Evolutionary conservation across 2,113 vertebrate species (phyloP).

Genomic region (Stigmatopora argus): DNA sequence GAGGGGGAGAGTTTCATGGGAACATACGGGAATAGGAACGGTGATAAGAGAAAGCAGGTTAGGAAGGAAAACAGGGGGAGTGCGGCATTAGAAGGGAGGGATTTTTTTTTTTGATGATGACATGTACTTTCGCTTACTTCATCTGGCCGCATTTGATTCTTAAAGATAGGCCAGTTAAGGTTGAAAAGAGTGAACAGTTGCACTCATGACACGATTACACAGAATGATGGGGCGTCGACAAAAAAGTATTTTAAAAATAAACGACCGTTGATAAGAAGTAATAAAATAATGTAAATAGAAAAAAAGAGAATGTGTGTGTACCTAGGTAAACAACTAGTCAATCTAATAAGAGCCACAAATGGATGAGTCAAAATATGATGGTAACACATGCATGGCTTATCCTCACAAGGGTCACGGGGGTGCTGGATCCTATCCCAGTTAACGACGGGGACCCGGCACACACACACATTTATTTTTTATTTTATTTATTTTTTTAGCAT

Average conservation of each 20-base stretch:
- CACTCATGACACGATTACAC: too few species aligned
- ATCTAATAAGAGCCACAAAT: neutral
- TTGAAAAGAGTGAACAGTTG: neutral
- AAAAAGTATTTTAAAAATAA: too few species aligned
- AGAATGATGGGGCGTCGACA: too few species aligned
- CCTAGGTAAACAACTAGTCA: neutral
- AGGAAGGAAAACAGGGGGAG: neutral
- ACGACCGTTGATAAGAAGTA: too few species aligned
- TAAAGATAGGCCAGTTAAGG: neutral
- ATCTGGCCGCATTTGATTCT: neutral
- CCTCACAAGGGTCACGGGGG: too few species aligned
- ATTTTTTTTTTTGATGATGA: neutral
- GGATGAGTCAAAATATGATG: neutral
- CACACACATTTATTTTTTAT: neutral
- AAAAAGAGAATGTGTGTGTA: too few species aligned
- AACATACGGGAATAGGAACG: slow-evolving; percentile 2
- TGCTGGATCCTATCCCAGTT: too few species aligned
- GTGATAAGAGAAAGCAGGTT: slow-evolving; percentile 10
- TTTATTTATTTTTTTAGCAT: neutral
- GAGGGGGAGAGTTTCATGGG: neutral
- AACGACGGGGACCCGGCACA: slow-evolving; percentile 16
- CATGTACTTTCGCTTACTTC: neutral
- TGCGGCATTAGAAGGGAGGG: neutral
- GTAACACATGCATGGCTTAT: neutral
- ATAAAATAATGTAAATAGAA: too few species aligned